Evolutionary conservation across 2,113 vertebrate species (phyloP).

Genomic region (Steatornis caripensis): DNA sequence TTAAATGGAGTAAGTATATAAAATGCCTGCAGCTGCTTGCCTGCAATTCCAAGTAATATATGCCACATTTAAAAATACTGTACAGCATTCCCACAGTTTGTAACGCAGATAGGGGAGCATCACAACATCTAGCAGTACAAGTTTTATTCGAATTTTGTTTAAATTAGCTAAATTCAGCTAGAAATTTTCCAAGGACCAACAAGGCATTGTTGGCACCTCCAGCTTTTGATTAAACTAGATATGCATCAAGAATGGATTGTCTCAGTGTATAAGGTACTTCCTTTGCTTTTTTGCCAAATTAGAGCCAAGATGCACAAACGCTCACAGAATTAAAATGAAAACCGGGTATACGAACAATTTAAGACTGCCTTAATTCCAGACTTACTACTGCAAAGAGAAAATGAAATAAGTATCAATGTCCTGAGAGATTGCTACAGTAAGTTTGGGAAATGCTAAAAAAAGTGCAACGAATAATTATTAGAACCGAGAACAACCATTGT

Average conservation of each 20-base stretch:
- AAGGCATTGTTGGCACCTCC: neutral
- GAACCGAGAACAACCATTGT: neutral
- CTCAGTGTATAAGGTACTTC: neutral
- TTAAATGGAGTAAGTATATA: slow-evolving; percentile 8
- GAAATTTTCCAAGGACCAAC: neutral
- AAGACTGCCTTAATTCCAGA: neutral
- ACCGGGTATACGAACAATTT: neutral
- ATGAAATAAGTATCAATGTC: neutral
- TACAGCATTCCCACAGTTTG: neutral
- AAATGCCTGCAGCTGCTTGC: slow-evolving; percentile 4
- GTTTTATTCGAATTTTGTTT: neutral
- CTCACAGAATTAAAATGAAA: neutral
- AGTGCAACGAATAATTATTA: neutral
- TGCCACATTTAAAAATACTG: neutral
- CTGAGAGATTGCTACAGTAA: neutral
- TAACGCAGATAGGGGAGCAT: neutral
- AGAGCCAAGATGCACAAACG: neutral
- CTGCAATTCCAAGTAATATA: neutral
- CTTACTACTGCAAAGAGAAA: neutral
- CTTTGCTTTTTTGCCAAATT: neutral
- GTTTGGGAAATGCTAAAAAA: neutral
- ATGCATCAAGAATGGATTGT: neutral
- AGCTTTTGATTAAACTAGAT: neutral
- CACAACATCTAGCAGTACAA: neutral
- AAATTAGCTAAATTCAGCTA: neutral